Conservation (phyloP, 2,113 vertebrate genomes). For the Tychaedon coryphoeus region DNA sequence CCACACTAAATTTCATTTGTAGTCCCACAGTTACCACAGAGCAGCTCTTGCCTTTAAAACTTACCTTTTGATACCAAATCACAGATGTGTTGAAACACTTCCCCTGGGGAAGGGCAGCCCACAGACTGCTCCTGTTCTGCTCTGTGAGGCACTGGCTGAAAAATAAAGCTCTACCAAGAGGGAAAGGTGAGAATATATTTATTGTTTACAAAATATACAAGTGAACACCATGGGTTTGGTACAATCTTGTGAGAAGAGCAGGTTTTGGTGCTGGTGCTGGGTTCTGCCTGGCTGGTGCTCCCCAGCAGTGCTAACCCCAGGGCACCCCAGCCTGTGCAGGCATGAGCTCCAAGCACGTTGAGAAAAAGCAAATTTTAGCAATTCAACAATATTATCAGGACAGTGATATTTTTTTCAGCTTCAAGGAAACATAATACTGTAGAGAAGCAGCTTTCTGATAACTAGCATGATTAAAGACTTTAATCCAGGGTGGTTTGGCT, state of each 20-base stretch:
- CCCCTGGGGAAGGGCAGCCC: background rate
- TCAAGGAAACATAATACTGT: constrained; percentile 38
- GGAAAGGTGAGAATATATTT: constrained; percentile 18
- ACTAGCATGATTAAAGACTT: constrained; percentile 18
- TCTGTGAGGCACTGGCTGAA: background rate
- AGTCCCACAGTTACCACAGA: background rate
- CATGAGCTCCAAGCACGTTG: background rate
- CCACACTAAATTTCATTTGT: background rate
- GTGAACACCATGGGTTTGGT: background rate
- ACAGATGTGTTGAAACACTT: background rate
- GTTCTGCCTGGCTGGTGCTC: background rate
- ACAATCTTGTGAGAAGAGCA: background rate
- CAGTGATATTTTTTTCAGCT: constrained; percentile 26
- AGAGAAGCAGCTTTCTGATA: constrained; percentile 37
- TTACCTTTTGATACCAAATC: background rate
- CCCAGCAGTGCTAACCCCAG: background rate
- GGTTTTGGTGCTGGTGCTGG: background rate
- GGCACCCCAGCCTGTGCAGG: background rate
- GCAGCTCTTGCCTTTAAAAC: background rate
- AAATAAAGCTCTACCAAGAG: background rate
- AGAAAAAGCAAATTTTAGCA: background rate
- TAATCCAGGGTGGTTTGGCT: constrained; percentile 48
- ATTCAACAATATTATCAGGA: background rate
- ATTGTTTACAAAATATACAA: constrained; percentile 9
- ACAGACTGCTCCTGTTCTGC: background rate